Evolutionary conservation across 2,888 invertebrate species (phyloP), one percentile per base, ranked within the genome.

Genomic region (Phragmatobia fuliginosa): DNA sequence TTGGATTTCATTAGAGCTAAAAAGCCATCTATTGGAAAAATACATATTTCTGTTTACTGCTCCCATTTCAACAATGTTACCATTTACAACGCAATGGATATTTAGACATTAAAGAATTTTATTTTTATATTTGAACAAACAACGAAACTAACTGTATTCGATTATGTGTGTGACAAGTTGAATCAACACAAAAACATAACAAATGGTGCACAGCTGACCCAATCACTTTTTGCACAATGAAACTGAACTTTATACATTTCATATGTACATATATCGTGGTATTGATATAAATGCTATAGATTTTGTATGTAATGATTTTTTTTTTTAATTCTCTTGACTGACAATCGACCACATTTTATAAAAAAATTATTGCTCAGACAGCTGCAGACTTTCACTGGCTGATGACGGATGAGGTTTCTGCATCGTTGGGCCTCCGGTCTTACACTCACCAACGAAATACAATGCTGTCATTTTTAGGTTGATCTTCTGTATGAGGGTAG

Each of bases 121-220:
- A 62, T 62, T 62, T 41, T 62, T 62, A 28, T 31, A 62, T 62
- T 41, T 31, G 28, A 62, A 62, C 62, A 62, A 41, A 62, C 62
- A 31, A 28, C 62, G 41, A 62, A 28, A 41, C 62, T 62, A 62
- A 62, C 41, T 62, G 63, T 25, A 16, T 63, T 32, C 32, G 31
- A 41, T 62, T 41, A 36, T 33, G 49, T 14, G 52, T 67, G 62
- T 56, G 62, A 67, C 56, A 67, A 36, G 28, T 59, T n/a, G 58
- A 66, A 65, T 67, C 41, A 56, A 70, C 68, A 66, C 11, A 25
- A 31, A 32, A 45, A 28, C 28, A 10, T 28, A 28, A 41, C 62
- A 62, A 62, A 60, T 36, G 60, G 36, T 11, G 33, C n/a, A 33
- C 14, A 45, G 16, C n/a, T 4, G 14, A 16, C 14, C 33, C 36